These are phyloP conservation scores for Lampropteryx suffumata DNA, from an alignment of 2,888 invertebrate species.

Conservation along the genomic window DNA sequence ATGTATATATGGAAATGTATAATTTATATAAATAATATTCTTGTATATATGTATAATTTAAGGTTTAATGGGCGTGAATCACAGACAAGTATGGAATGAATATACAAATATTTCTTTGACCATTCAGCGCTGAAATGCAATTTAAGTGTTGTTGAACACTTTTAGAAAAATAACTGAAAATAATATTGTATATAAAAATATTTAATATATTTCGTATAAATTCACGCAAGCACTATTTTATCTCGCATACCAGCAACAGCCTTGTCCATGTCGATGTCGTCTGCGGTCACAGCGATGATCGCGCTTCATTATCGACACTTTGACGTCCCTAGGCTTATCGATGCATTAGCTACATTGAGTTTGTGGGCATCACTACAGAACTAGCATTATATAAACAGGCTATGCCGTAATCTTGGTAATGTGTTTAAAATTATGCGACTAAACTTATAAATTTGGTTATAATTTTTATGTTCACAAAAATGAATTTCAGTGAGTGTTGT, in stretches of 20 bases:
- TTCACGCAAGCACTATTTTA: constrained; percentile 4
- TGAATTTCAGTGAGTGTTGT: too few species aligned
- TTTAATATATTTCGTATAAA: background rate
- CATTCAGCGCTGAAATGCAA: too few species aligned
- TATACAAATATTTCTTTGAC: too few species aligned
- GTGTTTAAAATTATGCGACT: constrained; percentile 2
- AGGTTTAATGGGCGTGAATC: too few species aligned
- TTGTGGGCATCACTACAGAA: constrained; percentile 13
- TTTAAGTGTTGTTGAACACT: too few species aligned
- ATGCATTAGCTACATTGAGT: constrained; percentile 37
- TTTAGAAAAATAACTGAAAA: too few species aligned
- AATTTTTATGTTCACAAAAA: too few species aligned
- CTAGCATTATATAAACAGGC: constrained; percentile 13
- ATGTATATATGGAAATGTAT: too few species aligned
- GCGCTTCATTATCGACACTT: constrained; percentile 48
- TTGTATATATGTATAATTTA: too few species aligned
- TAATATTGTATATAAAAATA: background rate
- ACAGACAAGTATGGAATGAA: too few species aligned
- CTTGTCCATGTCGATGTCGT: constrained; percentile 38
- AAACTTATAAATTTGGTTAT: too few species aligned
- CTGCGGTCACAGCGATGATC: constrained; percentile 40
- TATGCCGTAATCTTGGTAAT: background rate
- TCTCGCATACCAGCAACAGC: constrained; percentile 31
- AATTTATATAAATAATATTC: too few species aligned
- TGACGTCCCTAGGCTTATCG: constrained; percentile 36